phyloP scores from a whole-genome alignment of 2,888 invertebrate genomes.

The Tetanocera ferruginea region DNA sequence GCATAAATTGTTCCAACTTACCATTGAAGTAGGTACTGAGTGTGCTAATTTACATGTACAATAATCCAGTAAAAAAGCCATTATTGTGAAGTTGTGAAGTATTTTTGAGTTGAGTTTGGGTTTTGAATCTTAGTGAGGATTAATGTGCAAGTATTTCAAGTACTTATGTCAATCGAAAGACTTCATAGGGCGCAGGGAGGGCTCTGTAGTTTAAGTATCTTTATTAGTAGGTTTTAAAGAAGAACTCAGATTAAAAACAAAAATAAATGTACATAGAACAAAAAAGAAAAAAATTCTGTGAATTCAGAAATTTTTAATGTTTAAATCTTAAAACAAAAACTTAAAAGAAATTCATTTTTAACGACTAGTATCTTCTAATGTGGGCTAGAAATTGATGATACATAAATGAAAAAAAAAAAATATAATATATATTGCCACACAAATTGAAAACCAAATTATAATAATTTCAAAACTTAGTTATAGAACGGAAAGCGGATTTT shows the following conservation, averaged over 20 bases:
- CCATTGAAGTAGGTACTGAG: constrained; percentile 1
- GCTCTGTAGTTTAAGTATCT: constrained; percentile 58
- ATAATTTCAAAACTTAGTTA: too few relatives aligned
- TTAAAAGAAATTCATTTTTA: too few relatives aligned
- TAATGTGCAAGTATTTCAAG: background rate
- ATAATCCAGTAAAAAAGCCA: constrained; percentile 28
- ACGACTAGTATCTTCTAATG: too few relatives aligned
- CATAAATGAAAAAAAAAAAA: too few relatives aligned
- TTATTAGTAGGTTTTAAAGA: constrained; percentile 22
- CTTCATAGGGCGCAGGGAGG: constrained; percentile 70
- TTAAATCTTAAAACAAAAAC: too few relatives aligned
- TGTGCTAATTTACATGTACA: background rate
- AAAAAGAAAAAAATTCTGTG: too few relatives aligned
- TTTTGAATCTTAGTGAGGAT: background rate
- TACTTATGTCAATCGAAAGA: constrained; percentile 67
- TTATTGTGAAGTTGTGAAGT: constrained; percentile 21
- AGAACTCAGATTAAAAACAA: background rate
- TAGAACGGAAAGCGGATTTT: too few relatives aligned
- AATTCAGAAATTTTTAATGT: too few relatives aligned
- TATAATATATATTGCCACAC: too few relatives aligned
- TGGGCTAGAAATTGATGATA: too few relatives aligned
- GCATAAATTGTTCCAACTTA: constrained; percentile 17
- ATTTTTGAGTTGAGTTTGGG: constrained; percentile 14
- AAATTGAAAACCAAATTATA: too few relatives aligned
- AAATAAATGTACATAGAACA: background rate